Percentiles rank a stretch among this genome's conserved stretches.
Evolutionary conservation across 2,113 vertebrate species (phyloP).

Genomic region (Dromiciops gliroides): DNA sequence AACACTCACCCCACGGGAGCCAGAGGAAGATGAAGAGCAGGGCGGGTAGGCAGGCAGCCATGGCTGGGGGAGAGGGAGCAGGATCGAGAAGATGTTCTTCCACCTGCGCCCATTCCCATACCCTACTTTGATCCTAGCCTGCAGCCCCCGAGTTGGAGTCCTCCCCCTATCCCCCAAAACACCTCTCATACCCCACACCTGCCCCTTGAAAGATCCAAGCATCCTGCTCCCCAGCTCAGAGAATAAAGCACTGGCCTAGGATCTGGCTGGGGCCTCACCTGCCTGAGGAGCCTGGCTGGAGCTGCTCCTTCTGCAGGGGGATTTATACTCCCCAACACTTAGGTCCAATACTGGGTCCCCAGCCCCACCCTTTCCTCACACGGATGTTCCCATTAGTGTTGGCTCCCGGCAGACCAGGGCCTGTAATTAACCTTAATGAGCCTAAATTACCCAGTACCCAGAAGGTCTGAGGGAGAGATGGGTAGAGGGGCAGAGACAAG

Average conservation of each 20-base stretch:
- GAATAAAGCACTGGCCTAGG: neutral
- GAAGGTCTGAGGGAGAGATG: neutral
- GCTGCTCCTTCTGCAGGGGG: neutral
- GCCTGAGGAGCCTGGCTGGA: neutral
- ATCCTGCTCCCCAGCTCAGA: neutral
- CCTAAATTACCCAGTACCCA: neutral
- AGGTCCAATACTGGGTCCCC: neutral
- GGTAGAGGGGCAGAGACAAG: neutral
- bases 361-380: neutral
- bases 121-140: neutral
- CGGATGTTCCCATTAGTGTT: neutral
- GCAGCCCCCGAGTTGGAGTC: no score
- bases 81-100: neutral
- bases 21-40: neutral
- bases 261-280: neutral
- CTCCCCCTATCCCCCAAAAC: neutral
- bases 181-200: no score
- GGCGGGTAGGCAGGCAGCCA: neutral
- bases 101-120: neutral
- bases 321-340: neutral
- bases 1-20: neutral
- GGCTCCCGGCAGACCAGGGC: constrained; percentile 6
- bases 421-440: neutral
- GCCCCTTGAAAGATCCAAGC: neutral
- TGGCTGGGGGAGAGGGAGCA: neutral